Percentiles rank a stretch among this genome's conserved stretches.
Conservation (phyloP, 2,888 invertebrate species). For the Drosophila atroscutellata region DNA sequence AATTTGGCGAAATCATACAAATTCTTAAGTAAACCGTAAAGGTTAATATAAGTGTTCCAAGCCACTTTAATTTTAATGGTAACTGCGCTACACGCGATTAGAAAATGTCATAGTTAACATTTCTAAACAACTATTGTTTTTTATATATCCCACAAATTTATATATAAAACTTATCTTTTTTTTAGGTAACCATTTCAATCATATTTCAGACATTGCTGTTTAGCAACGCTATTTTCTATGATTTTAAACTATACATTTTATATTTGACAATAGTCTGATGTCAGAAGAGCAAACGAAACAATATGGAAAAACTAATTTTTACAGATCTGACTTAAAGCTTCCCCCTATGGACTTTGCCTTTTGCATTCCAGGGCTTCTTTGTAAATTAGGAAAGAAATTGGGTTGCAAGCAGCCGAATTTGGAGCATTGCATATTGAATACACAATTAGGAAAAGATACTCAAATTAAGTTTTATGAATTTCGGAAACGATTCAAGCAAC, state of each 20-base stretch:
- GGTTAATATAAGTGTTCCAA: background rate
- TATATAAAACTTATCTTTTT: background rate
- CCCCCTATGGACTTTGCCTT: background rate
- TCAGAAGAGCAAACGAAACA: constrained; percentile 1
- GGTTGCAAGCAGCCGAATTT: background rate
- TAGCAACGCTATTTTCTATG: background rate
- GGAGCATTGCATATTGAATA: background rate
- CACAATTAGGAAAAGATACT: background rate
- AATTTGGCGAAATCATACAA: constrained; percentile 1
- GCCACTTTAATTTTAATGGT: background rate
- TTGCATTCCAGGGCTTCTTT: background rate
- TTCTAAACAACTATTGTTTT: background rate
- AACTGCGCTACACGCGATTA: background rate
- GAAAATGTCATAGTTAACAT: background rate
- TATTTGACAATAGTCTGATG: background rate
- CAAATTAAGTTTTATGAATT: constrained; percentile 19
- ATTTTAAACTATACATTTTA: background rate
- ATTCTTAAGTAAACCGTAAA: constrained; percentile 8
- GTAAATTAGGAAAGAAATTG: background rate
- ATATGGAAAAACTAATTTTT: background rate
- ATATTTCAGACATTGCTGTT: background rate
- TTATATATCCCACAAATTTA: background rate
- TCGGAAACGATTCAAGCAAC: constrained; percentile 18
- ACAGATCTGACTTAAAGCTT: background rate
- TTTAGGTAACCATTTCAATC: background rate